Percentiles rank a stretch among this genome's conserved stretches.
Evolutionary conservation across 2,888 invertebrate species (phyloP).

Genomic region (Caenorhabditis becei): DNA sequence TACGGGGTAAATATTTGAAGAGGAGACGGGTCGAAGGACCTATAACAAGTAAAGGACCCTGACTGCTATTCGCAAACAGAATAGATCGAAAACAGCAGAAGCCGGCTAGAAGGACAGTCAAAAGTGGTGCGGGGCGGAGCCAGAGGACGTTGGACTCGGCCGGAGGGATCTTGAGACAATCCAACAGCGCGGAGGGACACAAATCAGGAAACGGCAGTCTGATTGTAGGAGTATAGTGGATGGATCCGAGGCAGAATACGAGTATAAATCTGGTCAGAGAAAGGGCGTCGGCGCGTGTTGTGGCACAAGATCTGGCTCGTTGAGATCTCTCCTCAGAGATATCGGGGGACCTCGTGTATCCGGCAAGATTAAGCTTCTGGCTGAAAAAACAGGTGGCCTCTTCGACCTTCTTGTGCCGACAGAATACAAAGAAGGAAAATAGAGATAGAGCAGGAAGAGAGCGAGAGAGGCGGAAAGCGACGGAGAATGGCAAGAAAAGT

Average conservation of each 20-base stretch:
- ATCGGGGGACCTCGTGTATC: neutral
- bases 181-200: too few relatives aligned
- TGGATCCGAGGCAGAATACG: neutral
- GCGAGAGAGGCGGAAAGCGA: slow-evolving; percentile 25
- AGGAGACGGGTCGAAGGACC: slow-evolving; percentile 5
- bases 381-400: slow-evolving; percentile 34
- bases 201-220: too few relatives aligned
- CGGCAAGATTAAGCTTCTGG: neutral
- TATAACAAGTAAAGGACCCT: neutral
- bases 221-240: too few relatives aligned
- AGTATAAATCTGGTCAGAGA: slow-evolving; percentile 12
- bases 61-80: neutral
- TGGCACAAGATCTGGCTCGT: neutral
- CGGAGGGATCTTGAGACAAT: neutral
- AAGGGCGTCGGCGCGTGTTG: neutral
- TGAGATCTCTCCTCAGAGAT: neutral
- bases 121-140: neutral
- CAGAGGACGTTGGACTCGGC: neutral
- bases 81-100: neutral
- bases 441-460: slow-evolving; percentile 20
- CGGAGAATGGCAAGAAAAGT: slow-evolving; percentile 38
- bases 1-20: slow-evolving; percentile 36
- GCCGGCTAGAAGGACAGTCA: slow-evolving; percentile 6
- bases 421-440: slow-evolving; percentile 31
- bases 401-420: slow-evolving; percentile 15